A percentile compares a stretch with the other conserved stretches of the same genome.
phyloP scores from a whole-genome alignment of 2,888 invertebrate species.

The Sialis lutaria region DNA sequence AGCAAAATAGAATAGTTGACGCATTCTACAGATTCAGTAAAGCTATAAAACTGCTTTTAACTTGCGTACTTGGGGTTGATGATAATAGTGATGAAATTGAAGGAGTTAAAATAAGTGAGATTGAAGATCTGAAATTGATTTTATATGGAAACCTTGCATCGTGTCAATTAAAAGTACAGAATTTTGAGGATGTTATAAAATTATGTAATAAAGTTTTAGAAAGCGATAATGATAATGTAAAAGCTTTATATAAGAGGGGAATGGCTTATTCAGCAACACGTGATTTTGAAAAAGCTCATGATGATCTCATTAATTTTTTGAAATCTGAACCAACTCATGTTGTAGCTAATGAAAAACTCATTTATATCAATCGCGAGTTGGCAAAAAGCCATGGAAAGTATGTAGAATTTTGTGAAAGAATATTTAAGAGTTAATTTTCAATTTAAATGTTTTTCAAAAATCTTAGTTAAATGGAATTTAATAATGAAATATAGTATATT shows the following conservation, averaged over 20 bases:
- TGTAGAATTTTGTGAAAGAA: conserved; percentile 30
- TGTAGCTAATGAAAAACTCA: conserved; percentile 39
- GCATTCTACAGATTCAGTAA: conserved; percentile 59
- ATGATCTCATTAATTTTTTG: conserved; percentile 34
- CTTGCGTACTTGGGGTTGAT: conserved; percentile 33
- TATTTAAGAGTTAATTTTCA: conserved; percentile 21
- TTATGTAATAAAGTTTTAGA: conserved; percentile 34
- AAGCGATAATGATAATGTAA: conserved; percentile 22
- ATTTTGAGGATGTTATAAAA: conserved; percentile 45
- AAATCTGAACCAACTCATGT: conserved; percentile 46
- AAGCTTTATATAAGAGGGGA: conserved; percentile 31
- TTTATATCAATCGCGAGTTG: conserved; percentile 33
- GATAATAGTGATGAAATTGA: conserved; percentile 30
- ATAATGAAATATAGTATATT: no score
- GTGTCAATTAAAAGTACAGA: conserved; percentile 52
- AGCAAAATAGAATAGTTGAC: conserved; percentile 38
- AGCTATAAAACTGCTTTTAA: conserved; percentile 54
- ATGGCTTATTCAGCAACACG: conserved; percentile 32
- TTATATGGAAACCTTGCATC: conserved; percentile 71
- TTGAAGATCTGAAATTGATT: conserved; percentile 41
- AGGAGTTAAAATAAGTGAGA: conserved; percentile 28
- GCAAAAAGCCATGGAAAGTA: conserved; percentile 40
- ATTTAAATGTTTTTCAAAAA: neutral
- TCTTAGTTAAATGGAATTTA: no score
- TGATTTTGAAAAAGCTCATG: conserved; percentile 47